Base-by-base conservation (phyloP, 1,140 invertebrate genomes). In the Rhopalosiphum padi region DNA sequence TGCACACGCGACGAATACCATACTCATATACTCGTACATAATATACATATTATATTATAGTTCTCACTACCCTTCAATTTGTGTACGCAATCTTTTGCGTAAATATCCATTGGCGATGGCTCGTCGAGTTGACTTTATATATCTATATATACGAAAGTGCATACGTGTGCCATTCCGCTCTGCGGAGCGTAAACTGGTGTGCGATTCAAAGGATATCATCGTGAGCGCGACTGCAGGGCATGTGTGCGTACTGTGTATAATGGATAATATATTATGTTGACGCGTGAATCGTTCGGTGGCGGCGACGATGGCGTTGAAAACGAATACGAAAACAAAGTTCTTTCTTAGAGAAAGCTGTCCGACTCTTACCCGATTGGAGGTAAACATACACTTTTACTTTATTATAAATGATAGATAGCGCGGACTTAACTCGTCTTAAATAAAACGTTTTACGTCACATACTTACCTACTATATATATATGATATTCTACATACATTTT, bases 81-180 rank as follows among this genome's bases (percentile, higher is more conserved):
- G 85, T 48, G 85, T 87, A 46, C 85, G 25, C 85, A 43, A 51
- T 88, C 18, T 51, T 89, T 53, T 51, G n/a, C 87, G 21, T 89
- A 53, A 89, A 89, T 51, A 89, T 89, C 87, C 87, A 35, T 51
- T n/a, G 46, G 86, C 46, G 25, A 87, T 87, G 43, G 46, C 18
- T 22, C 22, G 21, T 23, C 46, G 30, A 88, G n/a, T 88, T 86
- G 37, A 83, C 35, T 87, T 43, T 30, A 37, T 87, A 6, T 18
- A 48, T 6, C 18, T 87, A 21, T 51, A 30, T 35, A 35, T 51
- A 86, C 23, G 37, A 86, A 41, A 43, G 23, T 41, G 37, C 23
- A 86, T 86, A 41, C 37, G 86, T 88, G 46, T 87, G 85, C 41
- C 25, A 23, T 46, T 87, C 43, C 43, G 30, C 85, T 87, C 43